phyloP scores from a whole-genome alignment of 2,888 invertebrate species.

The Lasius fuliginosus region DNA sequence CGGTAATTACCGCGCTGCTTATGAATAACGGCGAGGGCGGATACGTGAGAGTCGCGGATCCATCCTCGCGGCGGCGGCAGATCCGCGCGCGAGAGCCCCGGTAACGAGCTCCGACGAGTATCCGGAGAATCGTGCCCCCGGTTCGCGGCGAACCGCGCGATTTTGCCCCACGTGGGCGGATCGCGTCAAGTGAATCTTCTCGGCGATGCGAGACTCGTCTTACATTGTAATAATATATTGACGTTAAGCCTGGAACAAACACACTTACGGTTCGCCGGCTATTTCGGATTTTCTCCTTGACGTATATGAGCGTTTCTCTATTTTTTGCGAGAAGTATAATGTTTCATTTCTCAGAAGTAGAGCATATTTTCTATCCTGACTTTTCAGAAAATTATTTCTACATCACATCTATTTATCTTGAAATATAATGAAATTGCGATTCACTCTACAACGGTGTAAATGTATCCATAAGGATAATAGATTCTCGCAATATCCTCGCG shows the following conservation, averaged over 20 bases:
- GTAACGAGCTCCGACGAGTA: slow-evolving; percentile 38
- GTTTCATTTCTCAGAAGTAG: neutral
- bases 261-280: slow-evolving; percentile 3
- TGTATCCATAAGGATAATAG: neutral
- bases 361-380: neutral
- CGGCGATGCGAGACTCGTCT: slow-evolving; percentile 6
- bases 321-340: neutral
- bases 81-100: slow-evolving; percentile 20
- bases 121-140: slow-evolving; percentile 30
- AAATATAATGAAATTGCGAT: neutral
- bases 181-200: slow-evolving; percentile 45
- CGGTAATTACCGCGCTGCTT: slow-evolving; percentile 53
- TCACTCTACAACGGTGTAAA: neutral
- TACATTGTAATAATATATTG: slow-evolving; percentile 22
- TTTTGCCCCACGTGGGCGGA: slow-evolving; percentile 43
- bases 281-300: neutral
- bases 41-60: slow-evolving; percentile 30
- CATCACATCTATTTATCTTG: neutral
- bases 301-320: neutral
- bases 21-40: slow-evolving; percentile 54
- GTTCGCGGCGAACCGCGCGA: slow-evolving; percentile 24
- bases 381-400: neutral
- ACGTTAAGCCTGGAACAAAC: slow-evolving; percentile 23
- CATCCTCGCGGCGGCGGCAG: slow-evolving; percentile 51
- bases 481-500: neutral